A percentile compares a stretch with the other conserved stretches of the same genome.
phyloP scores from a whole-genome alignment of 2,797 vertebrate species.

The Yasuhikotakia modesta region DNA sequence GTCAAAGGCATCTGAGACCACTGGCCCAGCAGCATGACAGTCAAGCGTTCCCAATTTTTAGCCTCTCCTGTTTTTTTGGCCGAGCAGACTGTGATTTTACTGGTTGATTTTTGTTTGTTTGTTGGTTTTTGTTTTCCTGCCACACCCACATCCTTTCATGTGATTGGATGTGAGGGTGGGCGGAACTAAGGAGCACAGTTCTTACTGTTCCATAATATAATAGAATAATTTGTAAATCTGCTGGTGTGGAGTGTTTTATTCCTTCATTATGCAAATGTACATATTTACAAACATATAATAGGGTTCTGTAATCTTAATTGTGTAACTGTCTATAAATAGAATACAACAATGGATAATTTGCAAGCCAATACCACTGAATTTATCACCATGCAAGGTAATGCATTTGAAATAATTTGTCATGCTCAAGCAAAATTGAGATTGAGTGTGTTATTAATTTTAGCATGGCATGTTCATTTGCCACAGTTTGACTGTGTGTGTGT shows the following conservation, averaged over 20 bases:
- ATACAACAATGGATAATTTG: conserved; percentile 52
- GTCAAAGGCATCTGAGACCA: conserved; percentile 36
- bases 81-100: conserved; percentile 83
- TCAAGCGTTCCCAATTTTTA: conserved; percentile 78
- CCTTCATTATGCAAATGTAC: background rate
- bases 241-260: conserved; percentile 56
- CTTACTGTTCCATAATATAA: conserved; percentile 84
- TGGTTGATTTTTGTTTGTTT: conserved; percentile 64
- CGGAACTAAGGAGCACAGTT: conserved; percentile 82
- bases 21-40: conserved; percentile 70
- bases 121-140: conserved; percentile 61
- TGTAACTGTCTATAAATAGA: conserved; percentile 63
- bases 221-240: conserved; percentile 75
- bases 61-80: conserved; percentile 86
- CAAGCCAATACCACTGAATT: conserved; percentile 60
- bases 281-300: conserved; percentile 23
- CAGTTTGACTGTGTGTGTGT: conserved; percentile 44
- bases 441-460: conserved; percentile 64
- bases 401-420: conserved; percentile 60
- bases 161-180: conserved; percentile 78
- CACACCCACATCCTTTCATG: conserved; percentile 76
- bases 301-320: conserved; percentile 54
- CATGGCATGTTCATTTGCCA: conserved; percentile 58
- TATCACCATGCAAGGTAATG: conserved; percentile 57
- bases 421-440: conserved; percentile 58